Base-by-base conservation (phyloP, 2,113 vertebrate genomes). In the Rhombomys opimus region DNA sequence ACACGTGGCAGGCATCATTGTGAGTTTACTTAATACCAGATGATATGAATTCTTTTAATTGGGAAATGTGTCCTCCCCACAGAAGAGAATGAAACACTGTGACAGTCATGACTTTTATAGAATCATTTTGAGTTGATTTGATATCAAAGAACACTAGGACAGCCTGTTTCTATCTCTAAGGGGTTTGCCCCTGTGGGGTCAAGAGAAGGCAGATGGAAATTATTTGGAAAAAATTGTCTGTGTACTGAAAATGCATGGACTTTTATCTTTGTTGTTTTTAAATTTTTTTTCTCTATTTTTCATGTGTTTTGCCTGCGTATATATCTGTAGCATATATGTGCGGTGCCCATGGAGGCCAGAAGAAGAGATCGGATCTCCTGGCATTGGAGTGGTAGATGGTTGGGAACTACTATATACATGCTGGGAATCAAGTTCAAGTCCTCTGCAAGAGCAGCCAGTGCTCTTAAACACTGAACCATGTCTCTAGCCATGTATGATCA, bases 11-110 rank as follows among this genome's bases (percentile, higher is more conserved):
- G 96, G 52, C 35, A 87, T 80, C 46, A 12, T 35, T 67, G 27
- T 25, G 68, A 46, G 88, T 63, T 85, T 95, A 94, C 95, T 96
- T 95, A 84, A 46, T 86, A 77, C 50, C 52, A 85, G 81, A 63
- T 32, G 23, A 84, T 87, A 76, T 18, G 81, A 63, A 90, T 76
- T 76, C 65, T 93, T 95, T 27, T 84, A 73, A 88, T 73, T 90
- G 80, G 50, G 52, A 92, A 87, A 93, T 85, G 50, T 14, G 73
- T 94, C 72, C 52, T 61, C 77, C 12, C 77, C 75, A 77, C 32
- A 63, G 30, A 84, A 65, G 68, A 89, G 2, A 63, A 54, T 92
- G 17, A 87, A 94, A 86, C 11, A 87, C 6, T 57, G 32, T 32
- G 61, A 90, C 1, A 75, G 50, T 38, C 75, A 63, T 2, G 68